Evolutionary conservation across 2,888 invertebrate genomes (phyloP), one percentile per base, ranked within the genome.

Genomic region (Parapristionchus giblindavisi): DNA sequence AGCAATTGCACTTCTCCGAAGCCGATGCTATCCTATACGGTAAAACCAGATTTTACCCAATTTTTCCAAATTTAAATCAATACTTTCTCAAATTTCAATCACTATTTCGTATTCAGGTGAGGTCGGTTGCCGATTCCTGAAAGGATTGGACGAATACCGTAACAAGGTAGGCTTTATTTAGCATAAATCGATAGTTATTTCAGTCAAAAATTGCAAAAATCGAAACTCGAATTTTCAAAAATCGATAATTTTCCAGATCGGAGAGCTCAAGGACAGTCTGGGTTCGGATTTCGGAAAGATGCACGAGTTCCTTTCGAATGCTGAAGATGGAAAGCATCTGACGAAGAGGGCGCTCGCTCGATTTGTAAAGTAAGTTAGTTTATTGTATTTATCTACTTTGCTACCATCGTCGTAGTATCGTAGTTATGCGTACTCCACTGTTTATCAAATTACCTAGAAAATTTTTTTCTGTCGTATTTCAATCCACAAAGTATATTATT

Each of bases 121-220:
- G n/a, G 80, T 85, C 5, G 81, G 86, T n/a, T 88, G 88, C 79
- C 84, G 85, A 66, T 88, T 87, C 77, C 80, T 87, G 36, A 81
- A 83, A 48, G 86, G 85, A 8, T 79, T 88, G 34, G 82, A 85
- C 66, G 74, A 79, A 65, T 84, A 84, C 75, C 80, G 82, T 4
- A 27, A 32, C 1, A 56, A 71, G 70, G 70, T 71, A 56, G 56
- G 40, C 5, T 21, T 14, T 34, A 51, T n/a, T n/a, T n/a, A n/a
- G n/a, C n/a, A 29, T 38, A 32, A 29, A 24, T 32, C 21, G 14
- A 21, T 11, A 36, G 48, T 14, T 40, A 27, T 43, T 11, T 43
- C n/a, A 11, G 34, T 60, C 17, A 43, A 24, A n/a, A n/a, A 54
- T 6, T 54, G 11, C 24, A 54, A 24, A n/a, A 27, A 6, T 54